These are phyloP conservation scores for Ostrea edulis DNA, from an alignment of 1,140 invertebrate species.

Conservation along the genomic window DNA sequence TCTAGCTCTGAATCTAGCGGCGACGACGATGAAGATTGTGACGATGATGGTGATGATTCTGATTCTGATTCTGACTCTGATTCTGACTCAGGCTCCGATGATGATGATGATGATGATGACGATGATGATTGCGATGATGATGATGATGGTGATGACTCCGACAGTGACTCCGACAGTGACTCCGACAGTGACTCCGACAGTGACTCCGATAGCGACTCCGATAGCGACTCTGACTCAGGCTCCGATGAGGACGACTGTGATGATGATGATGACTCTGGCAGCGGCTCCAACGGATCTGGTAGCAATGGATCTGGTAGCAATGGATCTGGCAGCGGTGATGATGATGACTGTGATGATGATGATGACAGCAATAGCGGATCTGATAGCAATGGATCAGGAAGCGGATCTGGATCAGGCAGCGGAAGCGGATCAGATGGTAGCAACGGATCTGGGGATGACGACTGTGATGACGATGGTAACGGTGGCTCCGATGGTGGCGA, in stretches of 20 bases:
- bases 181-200: not conserved
- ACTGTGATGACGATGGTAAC: not conserved
- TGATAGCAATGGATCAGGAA: not conserved
- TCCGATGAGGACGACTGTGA: not conserved
- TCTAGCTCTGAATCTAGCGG: conserved; percentile 28
- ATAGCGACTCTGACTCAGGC: not conserved
- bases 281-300: conserved; percentile 4
- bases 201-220: not conserved
- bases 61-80: not conserved
- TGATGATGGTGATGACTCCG: not conserved
- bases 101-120: not conserved
- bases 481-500: not conserved
- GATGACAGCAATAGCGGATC: not conserved
- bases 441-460: not conserved
- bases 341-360: no score
- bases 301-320: conserved; percentile 32
- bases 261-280: not conserved
- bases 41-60: not conserved
- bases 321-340: not conserved
- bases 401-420: not conserved
- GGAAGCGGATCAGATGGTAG: not conserved
- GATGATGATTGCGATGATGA: not conserved
- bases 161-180: not conserved
- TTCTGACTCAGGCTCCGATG: not conserved
- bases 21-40: conserved; percentile 6